These are phyloP conservation scores for Aramus guarauna DNA, from an alignment of 2,113 vertebrate species.

Conservation along the genomic window DNA sequence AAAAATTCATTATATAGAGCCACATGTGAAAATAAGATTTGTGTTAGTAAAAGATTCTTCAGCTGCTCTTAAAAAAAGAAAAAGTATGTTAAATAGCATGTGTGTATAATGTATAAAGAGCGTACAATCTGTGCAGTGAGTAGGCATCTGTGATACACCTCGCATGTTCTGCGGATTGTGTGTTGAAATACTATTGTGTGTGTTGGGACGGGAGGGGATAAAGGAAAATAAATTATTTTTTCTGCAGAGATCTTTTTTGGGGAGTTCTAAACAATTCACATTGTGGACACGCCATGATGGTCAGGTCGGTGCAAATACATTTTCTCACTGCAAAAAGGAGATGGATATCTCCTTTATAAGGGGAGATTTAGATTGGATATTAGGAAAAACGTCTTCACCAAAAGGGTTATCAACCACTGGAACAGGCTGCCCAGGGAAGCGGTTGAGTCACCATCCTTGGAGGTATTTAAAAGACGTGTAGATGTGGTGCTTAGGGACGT, in stretches of 20 bases:
- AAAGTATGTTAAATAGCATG: background rate
- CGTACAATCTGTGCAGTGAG: background rate
- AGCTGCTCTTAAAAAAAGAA: background rate
- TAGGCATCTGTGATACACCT: background rate
- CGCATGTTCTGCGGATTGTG: accelerated
- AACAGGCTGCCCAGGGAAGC: no score
- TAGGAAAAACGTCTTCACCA: no score
- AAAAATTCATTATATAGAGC: constrained; percentile 40
- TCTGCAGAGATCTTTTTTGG: background rate
- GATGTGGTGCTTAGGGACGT: no score
- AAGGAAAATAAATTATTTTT: background rate
- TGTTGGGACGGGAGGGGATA: background rate
- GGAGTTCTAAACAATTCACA: accelerated
- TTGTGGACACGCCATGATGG: accelerated
- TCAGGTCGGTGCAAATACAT: background rate
- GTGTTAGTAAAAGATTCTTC: constrained; percentile 5
- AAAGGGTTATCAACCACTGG: no score
- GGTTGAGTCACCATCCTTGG: no score
- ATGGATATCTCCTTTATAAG: background rate
- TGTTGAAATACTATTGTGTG: background rate
- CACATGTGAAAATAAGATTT: constrained; percentile 51
- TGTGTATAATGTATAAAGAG: background rate
- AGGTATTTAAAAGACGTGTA: no score
- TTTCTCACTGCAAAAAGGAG: background rate
- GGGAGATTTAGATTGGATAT: no score